Percentiles rank a stretch among this genome's conserved stretches.
These are phyloP conservation scores for Meliscaeva auricollis DNA, from an alignment of 2,888 invertebrate species.

Conservation along the genomic window DNA sequence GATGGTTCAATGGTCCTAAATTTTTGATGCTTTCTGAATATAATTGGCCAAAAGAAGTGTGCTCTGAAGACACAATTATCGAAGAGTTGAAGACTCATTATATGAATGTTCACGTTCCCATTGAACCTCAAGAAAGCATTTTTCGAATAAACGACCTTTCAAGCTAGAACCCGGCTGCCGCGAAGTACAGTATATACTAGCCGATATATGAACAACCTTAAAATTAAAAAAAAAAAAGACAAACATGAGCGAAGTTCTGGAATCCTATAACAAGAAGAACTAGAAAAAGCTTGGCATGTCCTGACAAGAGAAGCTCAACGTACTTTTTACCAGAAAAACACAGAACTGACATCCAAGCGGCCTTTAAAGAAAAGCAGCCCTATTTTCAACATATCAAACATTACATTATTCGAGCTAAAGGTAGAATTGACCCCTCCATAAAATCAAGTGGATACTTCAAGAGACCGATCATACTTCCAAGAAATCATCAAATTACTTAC, in stretches of 20 bases:
- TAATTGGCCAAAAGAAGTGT: too few species aligned
- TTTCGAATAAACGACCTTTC: neutral
- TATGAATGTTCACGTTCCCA: neutral
- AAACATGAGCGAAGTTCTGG: too few species aligned
- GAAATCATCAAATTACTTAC: neutral
- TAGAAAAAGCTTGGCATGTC: neutral
- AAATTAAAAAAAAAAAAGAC: neutral
- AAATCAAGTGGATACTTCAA: neutral
- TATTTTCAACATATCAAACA: neutral
- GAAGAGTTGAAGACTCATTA: too few species aligned
- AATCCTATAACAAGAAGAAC: slow-evolving; percentile 1
- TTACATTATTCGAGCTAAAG: too few species aligned
- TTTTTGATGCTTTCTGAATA: slow-evolving; percentile 13
- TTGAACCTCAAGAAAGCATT: neutral
- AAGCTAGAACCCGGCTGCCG: slow-evolving; percentile 3
- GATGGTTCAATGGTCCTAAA: slow-evolving; percentile 48
- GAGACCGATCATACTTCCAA: slow-evolving; percentile 10
- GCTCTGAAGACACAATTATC: too few species aligned
- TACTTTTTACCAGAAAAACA: neutral
- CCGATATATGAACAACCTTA: neutral
- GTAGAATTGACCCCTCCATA: neutral
- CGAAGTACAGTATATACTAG: neutral
- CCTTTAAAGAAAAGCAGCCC: neutral
- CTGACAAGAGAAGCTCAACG: slow-evolving; percentile 8
- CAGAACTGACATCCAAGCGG: neutral